A percentile compares a stretch with the other conserved stretches of the same genome.
Conservation (phyloP, 2,888 invertebrate species). For the Odiellus spinosus region DNA sequence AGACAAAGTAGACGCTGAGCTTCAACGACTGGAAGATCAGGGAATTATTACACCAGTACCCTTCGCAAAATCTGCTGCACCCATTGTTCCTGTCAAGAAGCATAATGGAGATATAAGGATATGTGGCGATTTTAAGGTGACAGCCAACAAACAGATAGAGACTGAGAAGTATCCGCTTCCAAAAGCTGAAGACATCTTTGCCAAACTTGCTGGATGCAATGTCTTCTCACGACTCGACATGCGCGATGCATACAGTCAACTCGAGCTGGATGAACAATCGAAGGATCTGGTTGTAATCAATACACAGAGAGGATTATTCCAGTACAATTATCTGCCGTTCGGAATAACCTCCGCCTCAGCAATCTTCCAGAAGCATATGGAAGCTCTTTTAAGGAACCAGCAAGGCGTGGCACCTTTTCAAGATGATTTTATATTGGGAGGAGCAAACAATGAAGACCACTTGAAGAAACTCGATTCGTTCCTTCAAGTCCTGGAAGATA, state of each 20-base stretch:
- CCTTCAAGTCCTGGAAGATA: too few relatives aligned
- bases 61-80: constrained; percentile 5
- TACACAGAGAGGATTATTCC: constrained; percentile 1
- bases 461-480: too few relatives aligned
- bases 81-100: constrained; percentile 3
- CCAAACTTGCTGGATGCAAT: neutral
- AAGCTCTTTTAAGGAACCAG: neutral
- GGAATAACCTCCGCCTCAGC: too few relatives aligned
- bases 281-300: constrained; percentile 3
- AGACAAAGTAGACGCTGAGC: neutral
- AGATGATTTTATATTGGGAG: too few relatives aligned
- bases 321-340: neutral
- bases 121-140: neutral
- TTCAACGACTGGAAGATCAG: constrained; percentile 20
- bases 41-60: neutral
- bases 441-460: too few relatives aligned
- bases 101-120: neutral
- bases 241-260: too few relatives aligned
- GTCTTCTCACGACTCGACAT: neutral
- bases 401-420: too few relatives aligned
- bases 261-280: too few relatives aligned
- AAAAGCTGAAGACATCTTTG: constrained; percentile 1
- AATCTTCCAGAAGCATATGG: constrained; percentile 5
- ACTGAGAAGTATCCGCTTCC: neutral
- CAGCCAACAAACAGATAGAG: neutral